Evolutionary conservation across 2,888 invertebrate species (phyloP), one percentile per base, ranked within the genome.

Genomic region (Apeira syringaria): DNA sequence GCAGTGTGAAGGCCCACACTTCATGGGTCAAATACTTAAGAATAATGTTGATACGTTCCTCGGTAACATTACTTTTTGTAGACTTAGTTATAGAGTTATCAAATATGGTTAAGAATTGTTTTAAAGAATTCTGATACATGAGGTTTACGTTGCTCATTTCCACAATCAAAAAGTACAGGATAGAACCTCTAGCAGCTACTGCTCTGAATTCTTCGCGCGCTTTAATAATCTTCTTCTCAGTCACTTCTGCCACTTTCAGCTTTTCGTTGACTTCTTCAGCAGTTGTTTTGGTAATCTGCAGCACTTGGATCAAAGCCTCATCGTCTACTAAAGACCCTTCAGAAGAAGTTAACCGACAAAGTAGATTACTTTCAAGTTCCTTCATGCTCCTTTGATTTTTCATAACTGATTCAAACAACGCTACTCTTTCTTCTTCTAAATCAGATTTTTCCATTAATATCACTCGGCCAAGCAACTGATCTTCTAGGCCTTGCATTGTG

Each of bases 371-470:
- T 80, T 99, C 99, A 7, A 99, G 86, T 70, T 98, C 97, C 78
- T 99, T 97, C 97, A 98, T 98, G 59, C 96, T 96, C 48, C 97
- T 91, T 78, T 98, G 98, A 88, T 99, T 99, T 68, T 96, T 96
- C 93, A 98, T 97, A 0, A 99, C 98, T 1, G 98, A 98, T 80
- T 98, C 98, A 70, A 99, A 96, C 5, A 99, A 90, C 5, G 96
- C 95, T 0, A 98, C 97, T 37, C 98, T 91, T 80, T 99, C 98
- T 33, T 97, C 96, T 84, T 99, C 99, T 47, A 99, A 87, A 69
- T 99, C 99, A 0, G 97, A 95, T 81, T 98, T 98, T 77, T 99
- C 99, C 94, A 98, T 98, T 9, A 98, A 82, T 68, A 99, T 99
- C 0, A 99, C 98, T 50, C 98, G 91, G 1, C 97, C 98, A 13